Evolutionary conservation across 2,113 vertebrate species (phyloP).

Genomic region (Nymphicus hollandicus): DNA sequence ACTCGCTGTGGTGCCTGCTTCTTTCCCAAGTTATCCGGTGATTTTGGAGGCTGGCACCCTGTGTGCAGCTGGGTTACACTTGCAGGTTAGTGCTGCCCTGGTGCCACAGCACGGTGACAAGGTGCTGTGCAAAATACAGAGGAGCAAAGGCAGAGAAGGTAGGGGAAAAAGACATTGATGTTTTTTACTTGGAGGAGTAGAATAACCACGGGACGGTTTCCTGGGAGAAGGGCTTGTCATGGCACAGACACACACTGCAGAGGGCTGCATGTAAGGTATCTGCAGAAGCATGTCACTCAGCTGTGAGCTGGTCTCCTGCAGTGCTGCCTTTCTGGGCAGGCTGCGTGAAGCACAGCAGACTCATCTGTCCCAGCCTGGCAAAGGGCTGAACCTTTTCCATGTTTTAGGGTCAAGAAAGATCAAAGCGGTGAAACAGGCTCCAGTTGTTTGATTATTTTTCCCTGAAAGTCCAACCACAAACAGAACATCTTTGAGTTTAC

Average conservation of each 20-base stretch:
- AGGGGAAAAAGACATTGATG: not conserved
- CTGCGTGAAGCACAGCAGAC: not conserved
- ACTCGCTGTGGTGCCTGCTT: accelerated
- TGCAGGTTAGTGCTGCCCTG: accelerated
- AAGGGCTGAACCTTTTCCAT: not conserved
- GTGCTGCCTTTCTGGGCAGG: not conserved
- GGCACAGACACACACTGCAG: not conserved
- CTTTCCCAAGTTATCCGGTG: accelerated
- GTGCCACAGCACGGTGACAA: not conserved
- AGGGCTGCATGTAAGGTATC: not conserved
- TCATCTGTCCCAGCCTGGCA: not conserved
- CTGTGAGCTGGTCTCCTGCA: accelerated
- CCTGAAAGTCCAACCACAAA: not conserved
- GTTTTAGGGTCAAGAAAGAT: not conserved
- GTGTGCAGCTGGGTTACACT: not conserved
- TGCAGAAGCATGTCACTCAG: slow-evolving; percentile 2
- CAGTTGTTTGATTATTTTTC: not conserved
- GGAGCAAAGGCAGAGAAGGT: not conserved
- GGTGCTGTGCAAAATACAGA: not conserved
- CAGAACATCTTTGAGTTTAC: not conserved
- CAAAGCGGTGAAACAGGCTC: not conserved
- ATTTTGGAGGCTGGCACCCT: not conserved
- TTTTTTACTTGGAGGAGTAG: slow-evolving; percentile 17
- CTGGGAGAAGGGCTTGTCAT: slow-evolving; percentile 11
- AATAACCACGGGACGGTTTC: slow-evolving; percentile 35